Base-by-base conservation (phyloP, 1,140 invertebrate genomes). In the Ditylenchus dipsaci region DNA sequence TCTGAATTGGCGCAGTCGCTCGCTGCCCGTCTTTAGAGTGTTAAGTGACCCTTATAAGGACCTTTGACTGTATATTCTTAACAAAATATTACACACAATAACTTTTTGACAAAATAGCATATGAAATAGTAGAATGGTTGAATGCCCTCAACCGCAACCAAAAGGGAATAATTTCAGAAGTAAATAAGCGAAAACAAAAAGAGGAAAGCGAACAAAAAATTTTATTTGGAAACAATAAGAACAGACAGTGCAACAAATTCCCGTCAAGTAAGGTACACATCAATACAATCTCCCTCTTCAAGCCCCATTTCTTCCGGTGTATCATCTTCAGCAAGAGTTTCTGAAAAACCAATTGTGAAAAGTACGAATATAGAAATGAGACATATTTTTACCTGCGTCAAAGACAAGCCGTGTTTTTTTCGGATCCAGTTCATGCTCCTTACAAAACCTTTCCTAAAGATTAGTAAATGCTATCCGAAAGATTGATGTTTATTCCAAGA, bases 211-310 rank as follows among this genome's bases (percentile, higher is more conserved):
- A 43, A 45, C 21, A 43, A 63, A 64, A 21, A 45, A 8, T 11
- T 30, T 19, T 42, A 64, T 9, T n/a, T 21, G 38, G 45, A 30
- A 64, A 63, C n/a, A 43, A 23, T 21, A 63, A 9, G 27, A 64
- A 17, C 45, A 19, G 5, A 9, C 8, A 38, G n/a, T 42, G 3
- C n/a, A 15, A 63, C 17, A 1, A 23, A 5, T n/a, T 26, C 8
- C 26, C 9, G 23, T 58, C 49, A 67, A 29, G 11, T 7, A 30
- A 67, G 0, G 23, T 53, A 69, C 23, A 69, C 67, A 60, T 69
- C 68, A 69, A 69, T 69, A 45, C 68, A 70, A 58, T 70, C 68
- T 19, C 60, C 68, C 19, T 69, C 30, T 43, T 70, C 68, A n/a
- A 70, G 19, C 9, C 49, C 68, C 30, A 69, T 23, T 1, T 27